Conservation (phyloP, 1,140 invertebrate genomes). For the Oedothorax gibbosus region DNA sequence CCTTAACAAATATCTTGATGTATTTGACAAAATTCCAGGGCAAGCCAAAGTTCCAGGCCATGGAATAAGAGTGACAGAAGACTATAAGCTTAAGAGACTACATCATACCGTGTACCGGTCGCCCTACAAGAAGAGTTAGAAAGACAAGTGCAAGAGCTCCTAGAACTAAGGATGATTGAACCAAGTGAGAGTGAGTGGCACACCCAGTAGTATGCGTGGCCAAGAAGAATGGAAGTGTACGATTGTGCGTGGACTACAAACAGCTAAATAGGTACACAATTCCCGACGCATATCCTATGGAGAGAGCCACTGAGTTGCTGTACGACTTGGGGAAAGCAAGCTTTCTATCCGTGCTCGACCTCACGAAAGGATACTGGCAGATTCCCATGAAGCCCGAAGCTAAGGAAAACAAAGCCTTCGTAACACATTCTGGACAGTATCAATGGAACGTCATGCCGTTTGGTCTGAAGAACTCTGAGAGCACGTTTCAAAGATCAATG, state of each 20-base stretch:
- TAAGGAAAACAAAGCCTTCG: not conserved
- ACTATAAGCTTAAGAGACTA: not conserved
- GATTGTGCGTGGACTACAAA: constrained; percentile 64
- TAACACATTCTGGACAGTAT: not conserved
- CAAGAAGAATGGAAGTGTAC: constrained; percentile 52
- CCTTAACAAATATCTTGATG: not conserved
- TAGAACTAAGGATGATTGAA: not conserved
- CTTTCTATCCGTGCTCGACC: not conserved
- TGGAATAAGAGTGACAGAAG: not conserved
- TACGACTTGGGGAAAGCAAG: not conserved
- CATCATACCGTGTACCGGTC: not conserved
- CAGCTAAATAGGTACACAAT: constrained; percentile 62
- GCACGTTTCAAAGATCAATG: not conserved
- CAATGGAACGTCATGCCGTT: not conserved
- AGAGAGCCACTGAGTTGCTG: not conserved
- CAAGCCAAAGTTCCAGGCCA: not conserved
- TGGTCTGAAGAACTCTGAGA: not conserved
- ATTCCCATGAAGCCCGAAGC: not conserved
- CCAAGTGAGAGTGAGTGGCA: not conserved
- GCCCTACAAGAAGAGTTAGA: not conserved
- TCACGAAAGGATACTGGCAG: not conserved
- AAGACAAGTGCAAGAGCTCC: not conserved
- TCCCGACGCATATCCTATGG: constrained; percentile 63
- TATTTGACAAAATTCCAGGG: not conserved
- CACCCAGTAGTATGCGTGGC: not conserved